Base-by-base conservation (phyloP, 2,888 invertebrate genomes). In the Polymixis lichenea region DNA sequence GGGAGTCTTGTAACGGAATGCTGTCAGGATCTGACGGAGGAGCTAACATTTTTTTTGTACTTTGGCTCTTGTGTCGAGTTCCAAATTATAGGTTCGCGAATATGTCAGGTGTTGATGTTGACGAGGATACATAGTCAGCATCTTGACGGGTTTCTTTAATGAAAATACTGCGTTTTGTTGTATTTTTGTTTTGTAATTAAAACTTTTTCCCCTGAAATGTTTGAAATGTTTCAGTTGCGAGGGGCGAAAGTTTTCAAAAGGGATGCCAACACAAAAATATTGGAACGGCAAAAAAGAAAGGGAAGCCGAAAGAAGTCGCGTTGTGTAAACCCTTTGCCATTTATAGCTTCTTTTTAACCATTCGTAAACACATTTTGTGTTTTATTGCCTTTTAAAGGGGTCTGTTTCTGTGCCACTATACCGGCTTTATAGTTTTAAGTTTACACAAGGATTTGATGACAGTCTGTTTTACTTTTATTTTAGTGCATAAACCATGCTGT, bases 1-100 rank as follows among this genome's bases (percentile, higher is more conserved):
- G 82, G 72, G 77, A 87, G 78, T 74, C 84, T 75, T 87, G 82
- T 93, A 93, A 94, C 93, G 92, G 94, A 89, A 92, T 89, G 75
- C 77, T 86, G 83, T 88, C 81, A 83, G 84, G 77, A 86, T 79
- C 69, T 79, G 82, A 83, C 79, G 73, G 53, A 74, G 73, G 75
- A 77, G 66, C 73, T 82, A 67, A 62, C 58, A 28, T 11, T 67
- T 80, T 79, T 85, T 82, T 82, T 55, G 13, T n/a, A 32, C 43
- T 38, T 74, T 1, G 43, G 56, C 32, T 19, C 53, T 68, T 62
- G 80, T 80, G 66, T 86, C 55, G 49, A 72, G 55, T 87, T 88
- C 43, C 77, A 87, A 87, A 87, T 88, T 80, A 85, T 85, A 79
- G 87, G 78, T 77, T 84, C n/a, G 77, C 77, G 61, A 83, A 74